Percentiles rank a stretch among this genome's conserved stretches.
These are phyloP conservation scores for Dryocosmus kuriphilus DNA, from an alignment of 2,888 invertebrate species.

Conservation along the genomic window DNA sequence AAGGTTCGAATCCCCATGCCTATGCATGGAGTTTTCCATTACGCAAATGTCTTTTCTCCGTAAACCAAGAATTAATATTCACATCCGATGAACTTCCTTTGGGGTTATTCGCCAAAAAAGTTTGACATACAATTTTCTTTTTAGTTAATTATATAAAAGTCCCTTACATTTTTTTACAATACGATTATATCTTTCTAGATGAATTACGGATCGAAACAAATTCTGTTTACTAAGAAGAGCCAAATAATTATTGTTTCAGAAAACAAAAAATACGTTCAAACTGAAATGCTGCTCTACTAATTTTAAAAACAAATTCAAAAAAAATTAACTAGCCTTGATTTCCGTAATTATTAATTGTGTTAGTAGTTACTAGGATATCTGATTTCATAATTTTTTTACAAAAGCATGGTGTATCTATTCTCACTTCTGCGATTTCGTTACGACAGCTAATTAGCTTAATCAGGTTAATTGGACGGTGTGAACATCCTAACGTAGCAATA, in stretches of 20 bases:
- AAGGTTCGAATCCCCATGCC: too few species aligned
- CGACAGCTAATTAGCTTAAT: slow-evolving; percentile 54
- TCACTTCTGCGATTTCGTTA: slow-evolving; percentile 41
- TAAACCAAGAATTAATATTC: too few species aligned
- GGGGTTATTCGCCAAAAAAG: too few species aligned
- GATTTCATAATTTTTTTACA: slow-evolving; percentile 17
- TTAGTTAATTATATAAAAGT: neutral
- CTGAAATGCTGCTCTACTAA: too few species aligned
- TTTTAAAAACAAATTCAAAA: too few species aligned
- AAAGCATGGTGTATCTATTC: neutral
- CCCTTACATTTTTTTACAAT: neutral
- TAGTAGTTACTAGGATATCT: neutral
- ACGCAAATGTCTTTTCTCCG: too few species aligned
- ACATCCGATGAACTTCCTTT: too few species aligned
- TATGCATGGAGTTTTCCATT: too few species aligned
- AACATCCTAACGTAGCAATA: slow-evolving; percentile 26
- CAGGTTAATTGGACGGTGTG: slow-evolving; percentile 50
- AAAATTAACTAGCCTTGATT: slow-evolving; percentile 22
- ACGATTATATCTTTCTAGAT: too few species aligned
- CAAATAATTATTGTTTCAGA: neutral
- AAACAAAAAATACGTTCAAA: neutral
- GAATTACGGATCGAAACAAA: too few species aligned
- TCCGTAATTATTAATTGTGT: neutral
- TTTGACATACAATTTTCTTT: too few species aligned
- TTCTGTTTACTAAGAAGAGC: neutral